Conservation (phyloP, 2,888 invertebrate genomes). For the Sceliomorpha sp. region DNA sequence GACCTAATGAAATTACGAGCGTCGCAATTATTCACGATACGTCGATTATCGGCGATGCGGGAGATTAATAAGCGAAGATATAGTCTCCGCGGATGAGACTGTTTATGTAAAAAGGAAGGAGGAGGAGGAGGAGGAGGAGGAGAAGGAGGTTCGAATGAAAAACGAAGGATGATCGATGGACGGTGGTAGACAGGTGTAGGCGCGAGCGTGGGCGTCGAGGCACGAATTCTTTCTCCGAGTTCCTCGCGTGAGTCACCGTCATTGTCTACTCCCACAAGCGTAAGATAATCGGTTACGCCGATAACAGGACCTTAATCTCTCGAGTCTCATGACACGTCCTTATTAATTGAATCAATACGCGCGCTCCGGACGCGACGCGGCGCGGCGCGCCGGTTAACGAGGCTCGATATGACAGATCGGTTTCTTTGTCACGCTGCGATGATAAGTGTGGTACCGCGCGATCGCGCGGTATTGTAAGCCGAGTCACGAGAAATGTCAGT, state of each 20-base stretch:
- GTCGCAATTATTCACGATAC: background rate
- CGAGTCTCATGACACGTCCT: constrained; percentile 36
- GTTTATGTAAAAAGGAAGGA: background rate
- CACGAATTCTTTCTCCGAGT: constrained; percentile 35
- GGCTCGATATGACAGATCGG: constrained; percentile 25
- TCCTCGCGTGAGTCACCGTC: constrained; percentile 30
- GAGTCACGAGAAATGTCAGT: constrained; percentile 18
- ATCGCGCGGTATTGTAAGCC: constrained; percentile 16
- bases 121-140: background rate
- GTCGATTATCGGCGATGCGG: background rate
- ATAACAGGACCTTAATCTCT: constrained; percentile 33
- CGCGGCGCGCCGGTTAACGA: background rate
- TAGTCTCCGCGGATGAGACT: background rate
- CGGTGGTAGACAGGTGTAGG: constrained; percentile 35
- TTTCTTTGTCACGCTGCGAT: constrained; percentile 28
- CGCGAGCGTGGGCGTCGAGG: constrained; percentile 30
- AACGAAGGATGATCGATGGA: constrained; percentile 25
- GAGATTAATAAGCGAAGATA: constrained; percentile 3
- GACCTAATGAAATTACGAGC: background rate
- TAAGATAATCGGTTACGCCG: constrained; percentile 7
- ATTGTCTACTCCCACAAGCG: constrained; percentile 37
- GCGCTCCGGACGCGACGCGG: constrained; percentile 9
- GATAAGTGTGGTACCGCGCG: constrained; percentile 22
- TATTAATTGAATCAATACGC: constrained; percentile 36
- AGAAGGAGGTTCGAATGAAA: constrained; percentile 14